These are phyloP conservation scores for Acanthurus tractus DNA, from an alignment of 2,797 vertebrate species.

Conservation along the genomic window DNA sequence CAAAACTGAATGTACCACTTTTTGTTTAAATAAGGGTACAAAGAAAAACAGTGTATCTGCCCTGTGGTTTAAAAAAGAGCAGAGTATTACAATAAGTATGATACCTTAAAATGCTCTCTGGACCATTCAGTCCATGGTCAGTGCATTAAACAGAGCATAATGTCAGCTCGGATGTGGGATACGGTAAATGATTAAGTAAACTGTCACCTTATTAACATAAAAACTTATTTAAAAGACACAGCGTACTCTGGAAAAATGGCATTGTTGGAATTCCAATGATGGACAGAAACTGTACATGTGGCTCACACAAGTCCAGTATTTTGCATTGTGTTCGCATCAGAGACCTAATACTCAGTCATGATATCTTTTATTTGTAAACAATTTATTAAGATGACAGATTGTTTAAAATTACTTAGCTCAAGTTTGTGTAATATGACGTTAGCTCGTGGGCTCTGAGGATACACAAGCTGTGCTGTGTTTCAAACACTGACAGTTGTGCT, in stretches of 20 bases:
- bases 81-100: neutral
- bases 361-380: rapidly evolving
- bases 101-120: neutral
- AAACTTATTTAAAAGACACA: no score
- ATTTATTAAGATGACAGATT: neutral
- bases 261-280: conserved; percentile 3
- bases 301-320: neutral
- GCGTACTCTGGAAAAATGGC: no score
- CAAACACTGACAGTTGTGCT: neutral
- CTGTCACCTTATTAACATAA: no score
- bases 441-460: neutral
- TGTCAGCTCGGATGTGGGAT: no score
- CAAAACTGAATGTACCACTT: neutral
- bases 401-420: neutral
- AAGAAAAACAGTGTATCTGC: neutral
- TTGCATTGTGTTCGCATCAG: conserved; percentile 11
- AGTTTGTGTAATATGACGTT: conserved; percentile 16
- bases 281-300: neutral
- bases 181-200: no score
- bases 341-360: neutral
- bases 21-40: neutral
- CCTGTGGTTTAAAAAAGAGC: neutral
- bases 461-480: conserved; percentile 11
- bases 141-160: neutral
- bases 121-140: neutral